These are phyloP conservation scores for Drosophila azteca DNA, from an alignment of 1,140 invertebrate genomes.

Conservation along the genomic window DNA sequence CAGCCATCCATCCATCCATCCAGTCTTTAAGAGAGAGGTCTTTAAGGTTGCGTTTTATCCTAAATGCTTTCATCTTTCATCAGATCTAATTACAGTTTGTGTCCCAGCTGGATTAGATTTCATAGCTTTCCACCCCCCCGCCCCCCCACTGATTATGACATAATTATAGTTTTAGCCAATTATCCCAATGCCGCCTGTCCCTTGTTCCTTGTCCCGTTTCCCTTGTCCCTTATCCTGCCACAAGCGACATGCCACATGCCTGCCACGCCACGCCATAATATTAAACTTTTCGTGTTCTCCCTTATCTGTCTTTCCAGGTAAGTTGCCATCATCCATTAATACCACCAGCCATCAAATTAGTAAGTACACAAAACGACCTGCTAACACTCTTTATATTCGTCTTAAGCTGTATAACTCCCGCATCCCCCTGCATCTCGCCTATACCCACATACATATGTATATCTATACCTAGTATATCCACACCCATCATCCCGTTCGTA, in stretches of 20 bases:
- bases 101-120: too few species aligned
- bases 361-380: slow-evolving; percentile 80
- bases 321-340: slow-evolving; percentile 81
- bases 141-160: slow-evolving; percentile 40
- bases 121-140: slow-evolving; percentile 22
- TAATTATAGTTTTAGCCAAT: slow-evolving; percentile 47
- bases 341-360: slow-evolving; percentile 80
- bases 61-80: slow-evolving; percentile 21
- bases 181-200: slow-evolving; percentile 2
- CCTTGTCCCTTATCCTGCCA: slow-evolving; percentile 3
- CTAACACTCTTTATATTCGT: slow-evolving; percentile 78
- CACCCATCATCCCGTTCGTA: neutral
- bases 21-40: slow-evolving; percentile 25
- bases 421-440: neutral
- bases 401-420: slow-evolving; percentile 65
- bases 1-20: too few species aligned
- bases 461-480: neutral
- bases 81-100: slow-evolving; percentile 22
- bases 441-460: too few species aligned
- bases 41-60: neutral
- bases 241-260: neutral
- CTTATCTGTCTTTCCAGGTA: slow-evolving; percentile 69
- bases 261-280: slow-evolving; percentile 57
- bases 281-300: slow-evolving; percentile 49
- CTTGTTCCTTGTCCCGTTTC: neutral